Conservation (phyloP, 2,888 invertebrate species). For the Opisthograptis luteolata region DNA sequence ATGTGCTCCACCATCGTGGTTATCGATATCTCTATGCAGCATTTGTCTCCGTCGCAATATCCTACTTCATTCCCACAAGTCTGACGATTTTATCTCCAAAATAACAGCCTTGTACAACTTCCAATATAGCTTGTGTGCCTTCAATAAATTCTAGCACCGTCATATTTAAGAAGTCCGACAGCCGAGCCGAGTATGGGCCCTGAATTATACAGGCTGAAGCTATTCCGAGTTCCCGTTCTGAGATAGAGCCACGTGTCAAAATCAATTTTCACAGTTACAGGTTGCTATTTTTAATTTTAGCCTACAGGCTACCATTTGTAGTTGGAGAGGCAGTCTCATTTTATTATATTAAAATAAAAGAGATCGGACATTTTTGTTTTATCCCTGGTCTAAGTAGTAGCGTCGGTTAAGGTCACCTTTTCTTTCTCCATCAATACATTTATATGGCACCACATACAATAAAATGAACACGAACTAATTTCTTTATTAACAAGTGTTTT, state of each 20-base stretch:
- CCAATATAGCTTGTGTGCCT: slow-evolving; percentile 38
- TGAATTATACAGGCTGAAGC: slow-evolving; percentile 69
- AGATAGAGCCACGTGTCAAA: slow-evolving; percentile 73
- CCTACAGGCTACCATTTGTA: slow-evolving; percentile 49
- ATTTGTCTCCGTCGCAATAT: too few species aligned
- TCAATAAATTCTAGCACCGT: slow-evolving; percentile 57
- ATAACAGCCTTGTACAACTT: slow-evolving; percentile 11
- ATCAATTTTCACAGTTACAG: slow-evolving; percentile 78
- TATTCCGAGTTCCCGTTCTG: slow-evolving; percentile 55
- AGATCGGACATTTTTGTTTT: too few species aligned
- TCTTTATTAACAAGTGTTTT: too few species aligned
- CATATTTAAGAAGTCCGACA: slow-evolving; percentile 54
- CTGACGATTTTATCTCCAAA: too few species aligned
- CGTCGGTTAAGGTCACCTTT: too few species aligned
- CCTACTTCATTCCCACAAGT: too few species aligned
- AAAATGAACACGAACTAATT: too few species aligned
- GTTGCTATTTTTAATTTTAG: slow-evolving; percentile 74
- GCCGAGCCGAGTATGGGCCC: slow-evolving; percentile 63
- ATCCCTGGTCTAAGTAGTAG: too few species aligned
- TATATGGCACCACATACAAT: too few species aligned
- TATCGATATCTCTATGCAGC: too few species aligned
- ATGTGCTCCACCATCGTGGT: too few species aligned
- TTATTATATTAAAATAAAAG: neutral
- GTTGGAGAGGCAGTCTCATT: slow-evolving; percentile 41
- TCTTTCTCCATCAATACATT: too few species aligned